Conservation (phyloP, 2,113 vertebrate species). For the Heptranchias perlo region DNA sequence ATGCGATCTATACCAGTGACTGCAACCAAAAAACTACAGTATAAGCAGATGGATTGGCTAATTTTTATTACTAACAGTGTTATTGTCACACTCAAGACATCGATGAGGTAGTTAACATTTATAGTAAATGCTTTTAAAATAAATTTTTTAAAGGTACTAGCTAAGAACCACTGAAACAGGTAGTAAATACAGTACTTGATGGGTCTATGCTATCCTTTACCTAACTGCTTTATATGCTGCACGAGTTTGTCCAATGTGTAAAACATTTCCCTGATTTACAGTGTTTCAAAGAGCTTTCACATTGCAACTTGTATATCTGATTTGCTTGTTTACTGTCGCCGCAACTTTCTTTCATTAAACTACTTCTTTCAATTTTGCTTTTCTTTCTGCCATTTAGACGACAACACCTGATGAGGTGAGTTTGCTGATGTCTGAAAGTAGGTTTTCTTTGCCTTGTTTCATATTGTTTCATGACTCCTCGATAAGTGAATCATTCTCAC, state of each 20-base stretch:
- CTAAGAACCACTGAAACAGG: too few species aligned
- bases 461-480: neutral
- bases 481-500: neutral
- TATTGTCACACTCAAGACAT: neutral
- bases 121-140: conserved; percentile 6
- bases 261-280: neutral
- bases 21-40: neutral
- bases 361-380: conserved; percentile 25
- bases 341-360: conserved; percentile 32
- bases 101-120: neutral
- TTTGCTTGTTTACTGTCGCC: neutral
- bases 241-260: neutral
- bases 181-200: neutral
- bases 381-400: conserved; percentile 29
- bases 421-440: conserved; percentile 30
- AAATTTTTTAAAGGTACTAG: neutral
- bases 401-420: conserved; percentile 32
- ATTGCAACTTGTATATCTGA: neutral
- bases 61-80: neutral
- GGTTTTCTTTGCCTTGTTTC: conserved; percentile 12
- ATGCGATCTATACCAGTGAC: neutral
- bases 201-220: neutral
- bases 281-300: neutral
- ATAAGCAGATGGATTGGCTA: neutral
- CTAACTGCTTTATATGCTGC: neutral